Conservation (phyloP, 1,140 invertebrate species). For the Camponotus floridanus region DNA sequence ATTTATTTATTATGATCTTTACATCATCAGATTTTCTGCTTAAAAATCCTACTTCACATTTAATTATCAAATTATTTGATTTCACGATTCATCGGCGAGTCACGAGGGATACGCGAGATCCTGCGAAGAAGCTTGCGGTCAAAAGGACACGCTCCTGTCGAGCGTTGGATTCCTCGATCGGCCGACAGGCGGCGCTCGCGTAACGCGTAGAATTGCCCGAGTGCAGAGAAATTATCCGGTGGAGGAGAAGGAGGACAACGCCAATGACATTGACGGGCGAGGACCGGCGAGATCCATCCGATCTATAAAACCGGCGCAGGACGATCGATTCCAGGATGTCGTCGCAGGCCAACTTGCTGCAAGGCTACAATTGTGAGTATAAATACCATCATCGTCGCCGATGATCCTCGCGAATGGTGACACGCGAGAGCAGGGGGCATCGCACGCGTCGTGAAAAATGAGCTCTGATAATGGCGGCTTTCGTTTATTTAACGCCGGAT, state of each 20-base stretch:
- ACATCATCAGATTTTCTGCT: too few relatives aligned
- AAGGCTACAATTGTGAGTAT: slow-evolving; percentile 79
- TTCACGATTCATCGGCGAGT: neutral
- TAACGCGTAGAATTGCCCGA: neutral
- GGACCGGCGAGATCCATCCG: slow-evolving; percentile 17
- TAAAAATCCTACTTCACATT: too few relatives aligned
- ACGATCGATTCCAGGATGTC: slow-evolving; percentile 65
- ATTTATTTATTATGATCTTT: neutral
- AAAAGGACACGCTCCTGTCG: slow-evolving; percentile 26
- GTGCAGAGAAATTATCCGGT: slow-evolving; percentile 26
- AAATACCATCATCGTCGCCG: too few relatives aligned
- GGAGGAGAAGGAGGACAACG: slow-evolving; percentile 55
- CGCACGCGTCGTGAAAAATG: slow-evolving; percentile 71
- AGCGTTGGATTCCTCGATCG: neutral
- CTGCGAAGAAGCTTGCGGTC: neutral
- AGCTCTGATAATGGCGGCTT: slow-evolving; percentile 82
- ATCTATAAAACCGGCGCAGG: slow-evolving; percentile 25
- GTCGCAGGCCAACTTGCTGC: slow-evolving; percentile 76
- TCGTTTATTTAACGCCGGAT: slow-evolving; percentile 80
- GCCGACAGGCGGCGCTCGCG: slow-evolving; percentile 62
- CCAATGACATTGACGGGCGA: slow-evolving; percentile 63
- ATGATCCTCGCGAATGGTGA: neutral
- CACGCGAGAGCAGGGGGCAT: neutral
- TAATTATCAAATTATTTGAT: neutral
- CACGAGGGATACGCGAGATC: neutral